phyloP scores from a whole-genome alignment of 2,797 vertebrate genomes.

The Sebastiscus tertius region DNA sequence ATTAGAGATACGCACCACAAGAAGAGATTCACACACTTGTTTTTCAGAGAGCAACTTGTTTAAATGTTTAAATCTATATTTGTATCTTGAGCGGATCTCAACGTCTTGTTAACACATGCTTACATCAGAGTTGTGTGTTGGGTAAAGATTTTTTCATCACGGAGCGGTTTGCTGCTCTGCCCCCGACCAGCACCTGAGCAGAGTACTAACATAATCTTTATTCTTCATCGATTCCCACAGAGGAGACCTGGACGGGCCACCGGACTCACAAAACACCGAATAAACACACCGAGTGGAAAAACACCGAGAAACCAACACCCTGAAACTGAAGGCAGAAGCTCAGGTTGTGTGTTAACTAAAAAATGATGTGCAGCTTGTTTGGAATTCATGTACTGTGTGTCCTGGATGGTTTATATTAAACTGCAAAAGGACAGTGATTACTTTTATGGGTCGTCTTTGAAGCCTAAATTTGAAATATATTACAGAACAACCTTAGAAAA shows the following conservation, averaged over 20 bases:
- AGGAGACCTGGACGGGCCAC: background rate
- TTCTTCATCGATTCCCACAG: background rate
- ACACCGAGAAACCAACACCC: background rate
- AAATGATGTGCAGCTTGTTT: background rate
- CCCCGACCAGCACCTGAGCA: background rate
- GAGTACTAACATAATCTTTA: background rate
- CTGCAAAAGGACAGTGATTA: background rate
- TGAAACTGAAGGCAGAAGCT: background rate
- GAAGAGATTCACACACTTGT: background rate
- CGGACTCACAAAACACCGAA: background rate
- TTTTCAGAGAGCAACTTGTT: no score
- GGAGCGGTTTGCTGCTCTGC: background rate
- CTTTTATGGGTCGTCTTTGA: background rate
- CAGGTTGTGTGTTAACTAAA: background rate
- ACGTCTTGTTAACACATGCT: background rate
- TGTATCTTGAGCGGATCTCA: background rate
- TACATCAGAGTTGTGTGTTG: background rate
- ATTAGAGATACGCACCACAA: background rate
- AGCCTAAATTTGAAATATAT: background rate
- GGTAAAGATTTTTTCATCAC: slow-evolving; percentile 18
- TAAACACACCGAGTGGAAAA: background rate
- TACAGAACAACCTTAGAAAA: background rate
- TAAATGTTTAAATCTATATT: background rate
- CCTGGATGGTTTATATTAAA: background rate
- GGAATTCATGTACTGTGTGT: no score